These are phyloP conservation scores for Heliconius eleuchia DNA, from an alignment of 1,140 invertebrate species.

Conservation along the genomic window DNA sequence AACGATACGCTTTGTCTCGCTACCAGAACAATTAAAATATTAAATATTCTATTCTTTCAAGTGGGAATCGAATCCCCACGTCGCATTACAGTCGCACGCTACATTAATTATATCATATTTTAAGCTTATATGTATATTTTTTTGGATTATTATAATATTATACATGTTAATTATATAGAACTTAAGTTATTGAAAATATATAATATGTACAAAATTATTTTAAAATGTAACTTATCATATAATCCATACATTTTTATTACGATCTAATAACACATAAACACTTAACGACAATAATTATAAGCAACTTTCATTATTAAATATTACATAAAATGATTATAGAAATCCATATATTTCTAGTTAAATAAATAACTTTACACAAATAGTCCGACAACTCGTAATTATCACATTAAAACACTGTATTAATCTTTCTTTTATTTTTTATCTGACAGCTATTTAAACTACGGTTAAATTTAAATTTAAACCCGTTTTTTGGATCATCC, in stretches of 20 bases:
- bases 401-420: slow-evolving; percentile 47
- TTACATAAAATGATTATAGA: neutral
- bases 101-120: too few relatives aligned
- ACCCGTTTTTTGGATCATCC: slow-evolving; percentile 63
- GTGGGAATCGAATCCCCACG: neutral
- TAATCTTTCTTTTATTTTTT: slow-evolving; percentile 64
- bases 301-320: neutral
- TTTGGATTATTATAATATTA: too few relatives aligned
- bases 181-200: too few relatives aligned
- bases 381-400: neutral
- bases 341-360: neutral
- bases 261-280: neutral
- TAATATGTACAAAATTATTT: too few relatives aligned
- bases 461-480: slow-evolving; percentile 73
- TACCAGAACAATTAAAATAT: neutral
- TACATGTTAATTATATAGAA: too few relatives aligned
- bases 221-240: too few relatives aligned
- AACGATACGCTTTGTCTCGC: neutral
- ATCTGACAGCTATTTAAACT: slow-evolving; percentile 73
- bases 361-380: neutral
- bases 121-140: too few relatives aligned
- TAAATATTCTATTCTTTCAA: neutral
- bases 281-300: neutral
- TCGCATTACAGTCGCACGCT: too few relatives aligned
- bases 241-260: neutral